phyloP scores from a whole-genome alignment of 2,113 vertebrate genomes.

The Eptesicus fuscus region DNA sequence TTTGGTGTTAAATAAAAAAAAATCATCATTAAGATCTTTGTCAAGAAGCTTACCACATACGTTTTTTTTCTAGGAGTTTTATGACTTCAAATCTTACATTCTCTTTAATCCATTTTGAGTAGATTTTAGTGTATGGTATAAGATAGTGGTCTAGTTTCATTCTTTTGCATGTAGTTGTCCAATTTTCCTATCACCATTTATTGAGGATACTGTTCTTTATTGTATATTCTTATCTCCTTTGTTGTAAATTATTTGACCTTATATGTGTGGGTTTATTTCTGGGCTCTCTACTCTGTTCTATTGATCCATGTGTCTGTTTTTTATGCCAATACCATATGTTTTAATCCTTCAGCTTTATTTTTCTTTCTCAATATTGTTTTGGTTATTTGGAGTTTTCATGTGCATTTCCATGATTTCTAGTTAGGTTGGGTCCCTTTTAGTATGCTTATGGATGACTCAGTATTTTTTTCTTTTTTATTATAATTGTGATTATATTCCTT shows the following conservation, averaged over 20 bases:
- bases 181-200: neutral
- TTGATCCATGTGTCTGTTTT: neutral
- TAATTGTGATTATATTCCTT: neutral
- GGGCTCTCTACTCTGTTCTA: neutral
- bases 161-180: neutral
- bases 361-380: neutral
- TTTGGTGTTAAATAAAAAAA: neutral
- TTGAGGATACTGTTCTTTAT: neutral
- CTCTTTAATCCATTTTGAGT: neutral
- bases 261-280: neutral
- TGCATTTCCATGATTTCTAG: constrained; percentile 22
- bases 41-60: neutral
- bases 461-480: constrained; percentile 42
- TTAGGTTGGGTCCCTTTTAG: constrained; percentile 6
- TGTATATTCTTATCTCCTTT: neutral
- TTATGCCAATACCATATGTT: neutral
- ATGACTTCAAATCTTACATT: neutral
- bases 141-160: neutral
- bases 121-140: no score
- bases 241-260: neutral
- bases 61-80: neutral
- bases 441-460: neutral
- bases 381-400: neutral
- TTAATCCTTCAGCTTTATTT: neutral
- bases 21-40: neutral